phyloP scores from a whole-genome alignment of 2,113 vertebrate genomes.

The Chaenogobius annularis region DNA sequence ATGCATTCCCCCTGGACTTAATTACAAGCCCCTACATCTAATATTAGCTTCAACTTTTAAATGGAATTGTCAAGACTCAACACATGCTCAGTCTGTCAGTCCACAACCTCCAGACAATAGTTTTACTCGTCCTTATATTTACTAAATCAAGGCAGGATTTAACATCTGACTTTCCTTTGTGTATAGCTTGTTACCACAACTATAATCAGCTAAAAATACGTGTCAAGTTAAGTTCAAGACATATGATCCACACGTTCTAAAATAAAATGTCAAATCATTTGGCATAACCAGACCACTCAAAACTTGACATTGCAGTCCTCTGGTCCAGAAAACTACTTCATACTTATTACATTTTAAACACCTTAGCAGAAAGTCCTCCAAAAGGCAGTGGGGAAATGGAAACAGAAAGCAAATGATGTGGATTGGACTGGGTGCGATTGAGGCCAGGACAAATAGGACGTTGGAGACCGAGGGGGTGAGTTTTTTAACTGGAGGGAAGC shows the following conservation, averaged over 20 bases:
- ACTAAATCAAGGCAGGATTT: no score
- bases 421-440: slow-evolving; percentile 14
- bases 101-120: no score
- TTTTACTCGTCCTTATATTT: no score
- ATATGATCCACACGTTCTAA: background rate
- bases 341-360: background rate
- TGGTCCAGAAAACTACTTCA: no score
- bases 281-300: background rate
- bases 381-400: background rate
- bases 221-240: background rate
- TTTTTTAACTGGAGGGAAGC: slow-evolving; percentile 40
- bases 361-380: background rate
- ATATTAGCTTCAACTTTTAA: no score
- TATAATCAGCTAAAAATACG: background rate
- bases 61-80: no score
- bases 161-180: no score
- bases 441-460: slow-evolving; percentile 25
- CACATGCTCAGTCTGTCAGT: no score
- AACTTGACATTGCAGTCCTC: background rate
- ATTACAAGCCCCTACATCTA: no score
- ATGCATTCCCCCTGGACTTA: no score
- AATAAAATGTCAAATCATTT: background rate
- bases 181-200: no score
- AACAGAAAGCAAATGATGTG: slow-evolving; percentile 17
- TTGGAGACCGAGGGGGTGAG: slow-evolving; percentile 12